Base-by-base conservation (phyloP, 2,113 vertebrate genomes). In the Myocastor coypus region DNA sequence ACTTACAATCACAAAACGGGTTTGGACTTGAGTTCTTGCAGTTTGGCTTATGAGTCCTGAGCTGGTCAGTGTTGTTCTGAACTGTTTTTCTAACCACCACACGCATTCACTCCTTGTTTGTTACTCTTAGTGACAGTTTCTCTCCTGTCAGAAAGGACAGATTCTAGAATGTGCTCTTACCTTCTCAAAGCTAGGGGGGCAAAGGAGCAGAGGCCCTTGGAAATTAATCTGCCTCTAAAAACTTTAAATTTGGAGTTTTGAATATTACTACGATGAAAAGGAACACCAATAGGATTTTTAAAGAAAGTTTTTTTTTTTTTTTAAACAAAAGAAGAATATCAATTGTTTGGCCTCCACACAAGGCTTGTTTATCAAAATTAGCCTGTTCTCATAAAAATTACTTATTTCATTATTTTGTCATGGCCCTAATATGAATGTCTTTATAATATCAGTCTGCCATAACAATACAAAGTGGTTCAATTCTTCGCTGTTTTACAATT, bases 341-440 rank as follows among this genome's bases (percentile, higher is more conserved):
- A 83, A 68, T 57, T 84, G 26, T 85, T 92, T 13, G 71, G n/a
- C 4, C 26, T 73, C 37, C 82, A 0, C 66, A 82, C 84, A 87
- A 93, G 40, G 24, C 20, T 77, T 92, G 26, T 75, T 92, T 90
- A 73, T 93, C 64, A 95, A 92, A 97, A 85, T 93, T 91, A 81
- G 71, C 52, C 42, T 87, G 7, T 42, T 87, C 34, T 81, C 46
- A 42, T 4, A 46, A 40, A 64, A n/a, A 42, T 73, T 86, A 78
- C 64, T 90, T 90, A 61, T 30, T 83, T 85, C 46, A 85, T 94
- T 95, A 92, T 93, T 66, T 55, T 75, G 32, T 37, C 12, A 50
- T 61, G 50, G 59, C 24, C 7, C 26, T 68, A 83, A 50, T 92
- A 75, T 57, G 83, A 89, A 91, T 89, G 71, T 80, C 83, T 91